Base-by-base conservation (phyloP, 1,140 invertebrate species). In the Pseudomyrmex gracilis region DNA sequence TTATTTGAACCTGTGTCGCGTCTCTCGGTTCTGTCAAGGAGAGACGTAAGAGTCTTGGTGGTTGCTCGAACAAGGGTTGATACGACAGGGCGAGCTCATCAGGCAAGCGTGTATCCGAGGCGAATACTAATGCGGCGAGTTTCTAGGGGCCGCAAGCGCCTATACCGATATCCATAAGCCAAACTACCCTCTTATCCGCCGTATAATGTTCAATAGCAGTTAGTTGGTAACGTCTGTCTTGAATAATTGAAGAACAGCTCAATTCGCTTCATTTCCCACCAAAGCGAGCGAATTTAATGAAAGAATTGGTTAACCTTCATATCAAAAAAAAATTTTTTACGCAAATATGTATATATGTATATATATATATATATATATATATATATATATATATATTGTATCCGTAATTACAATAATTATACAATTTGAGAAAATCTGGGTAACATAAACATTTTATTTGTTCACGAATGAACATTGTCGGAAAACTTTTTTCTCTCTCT, bases 111-210 rank as follows among this genome's bases (percentile, higher is more conserved):
- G 88, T 84, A 92, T 91, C 89, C 91, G 85, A 89, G 85, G 89
- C 88, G 93, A 93, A 94, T 94, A 93, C 92, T 91, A 92, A 94
- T 94, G 90, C 85, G 77, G 17, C 68, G 51, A 68, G 58, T 43
- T 82, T 63, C 47, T 57, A 58, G 45, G 71, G 55, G 43, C 47
- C 43, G 58, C 47, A 67, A 53, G 53, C 45, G 45, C 34, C 58
- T 55, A 57, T 74, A 63, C 63, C 55, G 71, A 74, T 57, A 73
- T 58, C 57, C 63, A 64, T 70, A 80, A 61, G 45, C 34, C 45
- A 68, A 67, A 24, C 67, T 45, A 77, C 10, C 73, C 80, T 22
- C 66, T 58, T 77, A 64, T 64, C 76, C 43, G 70, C 58, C 67
- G 76, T 66, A 66, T 55, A 77, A 77, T 17, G 73, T 71, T 47